Evolutionary conservation across 2,113 vertebrate species (phyloP), one percentile per base, ranked within the genome.

Genomic region (Peucedramus taeniatus): DNA sequence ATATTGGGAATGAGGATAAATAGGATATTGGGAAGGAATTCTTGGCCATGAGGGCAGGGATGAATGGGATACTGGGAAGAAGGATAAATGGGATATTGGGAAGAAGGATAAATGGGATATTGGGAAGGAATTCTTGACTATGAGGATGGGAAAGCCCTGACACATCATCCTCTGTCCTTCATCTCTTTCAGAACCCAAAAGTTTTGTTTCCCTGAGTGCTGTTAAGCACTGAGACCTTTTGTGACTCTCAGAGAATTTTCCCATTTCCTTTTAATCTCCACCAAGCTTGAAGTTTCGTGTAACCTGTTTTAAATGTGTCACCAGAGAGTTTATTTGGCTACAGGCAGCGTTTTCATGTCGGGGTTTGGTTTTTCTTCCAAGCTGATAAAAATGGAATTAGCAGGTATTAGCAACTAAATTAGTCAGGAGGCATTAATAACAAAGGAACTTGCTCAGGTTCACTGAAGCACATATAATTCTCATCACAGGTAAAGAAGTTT

Each of bases 331-430:
- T 14, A 39, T 42, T 86, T 86, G 80, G 79, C 79, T 47, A 39
- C 9, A 1, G 85, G 83, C 59, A 54, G 45, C 5, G 8, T 89
- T 93, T 86, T n/a, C 10, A 0, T 54, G 51, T 30, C 5, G 11
- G 51, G 44, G 47, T 93, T 91, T 33, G 42, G 10, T 7, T 87
- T 81, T 81, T 9, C 49, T 53, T 4, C 53, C 7, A 5, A 60
- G 79, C 49, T 92, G 90, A 96, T 90, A 94, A 94, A 93, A 94
- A 44, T n/a, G 51, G 90, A 83, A 95, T 97, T 88, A 92, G 45
- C 74, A 91, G 93, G 90, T 87, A 95, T 93, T 95, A 91, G 79
- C 92, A 93, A 89, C 18, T 83, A 57, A 92, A 94, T 95, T 72
- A 85, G 83, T 72, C 89, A 86, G 90, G 26, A 88, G 75, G 68